Base-by-base conservation (phyloP, 2,888 invertebrate genomes). In the Leptothorax acervorum region DNA sequence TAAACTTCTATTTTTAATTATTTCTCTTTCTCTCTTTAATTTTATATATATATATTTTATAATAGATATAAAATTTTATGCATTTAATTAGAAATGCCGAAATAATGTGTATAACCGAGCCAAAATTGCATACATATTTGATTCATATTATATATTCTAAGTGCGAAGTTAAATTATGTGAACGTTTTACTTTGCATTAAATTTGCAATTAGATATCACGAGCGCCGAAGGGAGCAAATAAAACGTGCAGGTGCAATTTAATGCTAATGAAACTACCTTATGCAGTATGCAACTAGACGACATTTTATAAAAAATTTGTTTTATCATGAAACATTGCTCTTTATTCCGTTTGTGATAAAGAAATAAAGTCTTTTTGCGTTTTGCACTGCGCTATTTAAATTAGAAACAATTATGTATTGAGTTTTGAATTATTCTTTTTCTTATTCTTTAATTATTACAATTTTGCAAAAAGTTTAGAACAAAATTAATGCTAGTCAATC, bases 161-260 rank as follows among this genome's bases (percentile, higher is more conserved):
- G 42, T n/a, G 23, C n/a, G 15, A 42, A 55, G 31, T 78, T 28
- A 42, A 65, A 76, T 76, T 55, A 57, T 15, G 12, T n/a, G 45
- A 45, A 23, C n/a, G 42, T 78, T 78, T 68, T 66, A 42, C 55
- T 68, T 78, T 68, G 66, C 66, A 68, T 78, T 31, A 55, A 68
- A 68, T 78, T 68, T 68, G 31, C 42, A 45, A 78, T 45, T 31
- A 45, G 42, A 15, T 42, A 66, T 15, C 23, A 45, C 31, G 45
- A 45, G 1, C 6, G 53, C 39, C 42, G 51, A 31, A 39, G 76
- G 18, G 28, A 76, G 18, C 62, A 62, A 48, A 53, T 42, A 76
- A 65, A 42, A 76, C 28, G 18, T 53, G 15, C 31, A 68, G 55
- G 8, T 31, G 31, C 35, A 78, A 4, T 57, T 8, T 68, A 45